Percentiles rank a stretch among this genome's conserved stretches.
phyloP scores from a whole-genome alignment of 2,888 invertebrate genomes.

The Therioaphis trifolii region DNA sequence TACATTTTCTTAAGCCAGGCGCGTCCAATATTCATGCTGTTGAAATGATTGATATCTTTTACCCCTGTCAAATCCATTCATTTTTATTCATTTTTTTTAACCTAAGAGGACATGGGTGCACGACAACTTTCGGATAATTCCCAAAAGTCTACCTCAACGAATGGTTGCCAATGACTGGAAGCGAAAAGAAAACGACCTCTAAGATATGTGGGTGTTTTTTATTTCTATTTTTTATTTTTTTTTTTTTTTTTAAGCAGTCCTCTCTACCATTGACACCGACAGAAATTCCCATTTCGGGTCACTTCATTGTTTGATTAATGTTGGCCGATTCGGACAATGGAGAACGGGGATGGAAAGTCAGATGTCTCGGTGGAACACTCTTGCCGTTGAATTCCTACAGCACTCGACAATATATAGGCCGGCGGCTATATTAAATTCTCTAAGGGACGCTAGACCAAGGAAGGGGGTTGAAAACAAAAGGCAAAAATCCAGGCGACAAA shows the following conservation, averaged over 20 bases:
- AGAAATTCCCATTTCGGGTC: conserved; percentile 58
- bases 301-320: conserved; percentile 61
- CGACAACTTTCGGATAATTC: conserved; percentile 27
- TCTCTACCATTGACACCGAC: conserved; percentile 48
- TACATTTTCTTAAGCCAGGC: neutral
- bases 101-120: conserved; percentile 3
- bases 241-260: too few relatives aligned
- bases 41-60: neutral
- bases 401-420: conserved; percentile 47
- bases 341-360: conserved; percentile 22
- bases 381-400: conserved; percentile 52
- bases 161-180: conserved; percentile 55
- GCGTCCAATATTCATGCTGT: neutral
- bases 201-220: conserved; percentile 35
- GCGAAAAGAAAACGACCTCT: conserved; percentile 48
- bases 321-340: conserved; percentile 27
- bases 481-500: conserved; percentile 61
- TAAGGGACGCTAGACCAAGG: conserved; percentile 9
- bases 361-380: conserved; percentile 52
- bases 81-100: conserved; percentile 14
- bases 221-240: too few relatives aligned
- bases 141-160: conserved; percentile 29
- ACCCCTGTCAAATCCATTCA: conserved; percentile 3
- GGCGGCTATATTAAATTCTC: conserved; percentile 59
- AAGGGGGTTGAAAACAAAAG: conserved; percentile 49